Base-by-base conservation (phyloP, 2,113 vertebrate species). In the Paralichthys olivaceus region DNA sequence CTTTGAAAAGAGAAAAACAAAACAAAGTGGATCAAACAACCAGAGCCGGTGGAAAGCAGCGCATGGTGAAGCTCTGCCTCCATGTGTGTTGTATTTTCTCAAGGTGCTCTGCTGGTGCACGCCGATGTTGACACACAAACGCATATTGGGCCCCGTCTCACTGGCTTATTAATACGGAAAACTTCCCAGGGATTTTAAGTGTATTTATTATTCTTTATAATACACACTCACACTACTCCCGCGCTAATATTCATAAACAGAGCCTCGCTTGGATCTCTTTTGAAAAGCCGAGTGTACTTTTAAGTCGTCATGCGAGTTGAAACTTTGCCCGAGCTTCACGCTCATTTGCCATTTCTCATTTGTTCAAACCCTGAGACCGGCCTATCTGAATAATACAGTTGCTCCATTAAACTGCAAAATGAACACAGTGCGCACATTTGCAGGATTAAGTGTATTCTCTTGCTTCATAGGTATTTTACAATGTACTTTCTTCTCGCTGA, bases 401-500 rank as follows among this genome's bases (percentile, higher is more conserved):
- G 43, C 81, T 80, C 75, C 29, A 67, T 87, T 90, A 81, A 83
- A 75, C 32, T 54, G 60, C 57, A 55, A 15, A 81, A 54, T 64
- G 25, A 85, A 75, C 73, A 71, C 75, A 2, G 34, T 7, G 32
- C 55, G 32, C 62, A 22, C 40, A 76, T 81, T 86, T 75, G 60
- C 83, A 34, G 87, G 81, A 89, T 90, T 89, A 89, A 80, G 79
- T 59, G 68, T 78, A 84, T 87, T 88, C 79, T 73, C 55, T 58
- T 69, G 79, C 82, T 90, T 85, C 54, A 40, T 64, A 85, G 73
- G 72, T 82, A 34, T 80, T 84, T 80, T 37, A 76, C 74, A 71
- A 77, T 64, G 51, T 77, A 65, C 78, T 79, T 83, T 77, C 37
- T 61, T 77, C 74, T 77, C 3, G 4, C 72, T 70, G 69, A 80